Evolutionary conservation across 2,888 invertebrate genomes (phyloP), one percentile per base, ranked within the genome.

Genomic region (Liopterus haemorrhoidalis): DNA sequence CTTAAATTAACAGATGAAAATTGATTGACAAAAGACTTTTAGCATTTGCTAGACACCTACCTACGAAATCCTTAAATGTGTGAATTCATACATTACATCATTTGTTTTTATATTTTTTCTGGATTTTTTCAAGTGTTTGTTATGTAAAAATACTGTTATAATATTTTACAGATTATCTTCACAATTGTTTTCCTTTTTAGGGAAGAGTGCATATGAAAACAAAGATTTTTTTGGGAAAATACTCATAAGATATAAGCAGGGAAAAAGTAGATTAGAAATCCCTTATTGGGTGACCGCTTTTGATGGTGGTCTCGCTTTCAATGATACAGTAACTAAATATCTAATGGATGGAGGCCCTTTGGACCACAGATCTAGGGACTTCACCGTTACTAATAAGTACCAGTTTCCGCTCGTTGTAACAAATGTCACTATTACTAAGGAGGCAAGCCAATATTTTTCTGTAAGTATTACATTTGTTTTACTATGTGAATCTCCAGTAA

Each of bases 301-400:
- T 37, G 71, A 74, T 52, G 79, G 79, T 35, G 78, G 78, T 35
- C 62, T 79, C 36, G 69, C 70, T 49, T 75, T 71, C 54, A 75
- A 79, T 59, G 64, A 70, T 22, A 71, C 76, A 30, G 65, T 69
- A 25, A 74, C 75, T 2, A 71, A 73, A 50, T 77, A 68, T 58
- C 66, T 65, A 55, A 62, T 62, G 37, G 65, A 63, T 50, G 62
- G 59, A 49, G 59, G 58, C 43, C 54, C 61, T 8, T 57, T 61
- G 15, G 62, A 60, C 41, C 54, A 64, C 16, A 59, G 62, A 14
- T 70, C 72, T 50, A 70, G 82, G 48, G 70, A 73, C 54, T 70
- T 85, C 53, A 70, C 72, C 39, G 72, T 87, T 48, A 76, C 78
- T 41, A 91, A 90, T 67, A 77, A 77, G 56, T 88, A 85, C 64